Evolutionary conservation across 2,797 vertebrate genomes (phyloP).

Genomic region (Delichon dasypus): DNA sequence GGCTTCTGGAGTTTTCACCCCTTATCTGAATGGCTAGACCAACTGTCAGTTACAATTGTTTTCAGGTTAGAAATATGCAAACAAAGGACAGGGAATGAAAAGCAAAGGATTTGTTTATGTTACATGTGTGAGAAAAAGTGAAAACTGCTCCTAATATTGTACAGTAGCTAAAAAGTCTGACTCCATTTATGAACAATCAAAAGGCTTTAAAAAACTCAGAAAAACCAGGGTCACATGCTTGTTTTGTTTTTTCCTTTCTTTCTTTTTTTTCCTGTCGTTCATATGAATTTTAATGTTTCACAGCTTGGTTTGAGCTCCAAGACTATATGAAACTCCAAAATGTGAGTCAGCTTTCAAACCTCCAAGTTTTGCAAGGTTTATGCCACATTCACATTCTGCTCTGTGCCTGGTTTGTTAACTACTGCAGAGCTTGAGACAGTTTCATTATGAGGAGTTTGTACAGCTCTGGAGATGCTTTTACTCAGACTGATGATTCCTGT

Average conservation of each 20-base stretch:
- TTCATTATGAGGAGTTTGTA: neutral
- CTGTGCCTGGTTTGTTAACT: neutral
- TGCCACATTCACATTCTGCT: neutral
- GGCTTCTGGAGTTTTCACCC: no score
- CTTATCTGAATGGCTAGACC: no score
- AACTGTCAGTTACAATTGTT: no score
- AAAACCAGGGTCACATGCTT: no score
- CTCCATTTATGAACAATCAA: no score
- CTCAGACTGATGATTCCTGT: neutral
- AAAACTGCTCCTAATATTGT: no score
- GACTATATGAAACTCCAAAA: neutral
- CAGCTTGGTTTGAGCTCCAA: neutral
- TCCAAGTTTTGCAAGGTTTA: neutral
- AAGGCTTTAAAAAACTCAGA: no score
- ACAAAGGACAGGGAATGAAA: no score
- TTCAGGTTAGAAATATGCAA: no score
- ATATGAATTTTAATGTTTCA: neutral
- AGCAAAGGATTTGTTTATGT: no score
- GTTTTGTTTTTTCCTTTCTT: neutral
- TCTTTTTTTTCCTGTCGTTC: neutral
- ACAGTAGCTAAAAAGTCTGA: no score
- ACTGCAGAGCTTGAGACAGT: neutral
- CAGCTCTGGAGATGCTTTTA: neutral
- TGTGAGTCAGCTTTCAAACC: neutral
- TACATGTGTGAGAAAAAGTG: no score